phyloP scores from a whole-genome alignment of 1,140 invertebrate species.

The Aradophagus sp. region DNA sequence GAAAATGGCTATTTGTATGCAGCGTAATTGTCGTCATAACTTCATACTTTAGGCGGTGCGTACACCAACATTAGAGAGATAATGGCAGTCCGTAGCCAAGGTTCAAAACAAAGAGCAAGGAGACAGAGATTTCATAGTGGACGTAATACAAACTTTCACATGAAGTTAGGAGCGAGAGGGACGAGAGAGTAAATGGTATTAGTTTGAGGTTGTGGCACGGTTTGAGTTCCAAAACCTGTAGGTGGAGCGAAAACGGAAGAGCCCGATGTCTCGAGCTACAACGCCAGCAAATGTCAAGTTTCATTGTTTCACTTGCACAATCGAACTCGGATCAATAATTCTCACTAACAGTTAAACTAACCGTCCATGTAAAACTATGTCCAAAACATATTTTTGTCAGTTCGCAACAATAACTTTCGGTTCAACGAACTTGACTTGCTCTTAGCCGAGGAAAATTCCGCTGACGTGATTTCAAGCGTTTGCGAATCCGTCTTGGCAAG shows the following conservation, averaged over 20 bases:
- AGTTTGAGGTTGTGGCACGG: conserved; percentile 59
- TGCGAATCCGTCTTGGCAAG: conserved; percentile 7
- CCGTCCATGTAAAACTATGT: conserved; percentile 52
- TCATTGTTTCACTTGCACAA: conserved; percentile 53
- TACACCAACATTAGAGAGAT: conserved; percentile 42
- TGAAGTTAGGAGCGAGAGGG: conserved; percentile 19
- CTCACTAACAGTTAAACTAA: conserved; percentile 31
- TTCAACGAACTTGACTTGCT: conserved; percentile 35
- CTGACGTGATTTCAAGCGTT: not conserved
- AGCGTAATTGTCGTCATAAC: conserved; percentile 45
- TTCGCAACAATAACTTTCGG: conserved; percentile 44
- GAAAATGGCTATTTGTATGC: conserved; percentile 44
- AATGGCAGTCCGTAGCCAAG: conserved; percentile 49
- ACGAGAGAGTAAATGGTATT: conserved; percentile 62
- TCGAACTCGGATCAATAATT: conserved; percentile 56
- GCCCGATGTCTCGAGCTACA: conserved; percentile 34
- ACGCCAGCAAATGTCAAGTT: conserved; percentile 52
- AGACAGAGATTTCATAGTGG: conserved; percentile 50
- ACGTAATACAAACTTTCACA: conserved; percentile 52
- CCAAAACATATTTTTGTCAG: conserved; percentile 50
- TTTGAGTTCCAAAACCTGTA: conserved; percentile 54
- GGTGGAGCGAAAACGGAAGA: conserved; percentile 16
- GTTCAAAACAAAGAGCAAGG: conserved; percentile 51
- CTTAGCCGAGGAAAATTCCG: conserved; percentile 14
- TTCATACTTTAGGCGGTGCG: conserved; percentile 38